phyloP scores from a whole-genome alignment of 2,797 vertebrate species.

The Channa striata region DNA sequence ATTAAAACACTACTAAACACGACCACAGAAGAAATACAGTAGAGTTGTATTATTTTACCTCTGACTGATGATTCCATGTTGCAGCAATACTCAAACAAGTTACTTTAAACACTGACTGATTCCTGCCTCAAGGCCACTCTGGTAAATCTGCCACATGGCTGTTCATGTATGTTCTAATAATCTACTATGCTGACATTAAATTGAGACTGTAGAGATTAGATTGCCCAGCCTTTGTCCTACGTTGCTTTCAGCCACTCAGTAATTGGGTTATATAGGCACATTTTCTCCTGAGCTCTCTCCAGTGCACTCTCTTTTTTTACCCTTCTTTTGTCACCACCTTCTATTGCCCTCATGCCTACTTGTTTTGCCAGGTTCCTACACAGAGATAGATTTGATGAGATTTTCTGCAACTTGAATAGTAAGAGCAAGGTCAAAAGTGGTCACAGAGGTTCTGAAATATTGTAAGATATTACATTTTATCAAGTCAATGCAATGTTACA shows the following conservation, averaged over 20 bases:
- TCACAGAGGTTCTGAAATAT: background rate
- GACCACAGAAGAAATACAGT: no score
- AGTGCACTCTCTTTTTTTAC: constrained; percentile 30
- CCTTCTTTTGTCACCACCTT: constrained; percentile 26
- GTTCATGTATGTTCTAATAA: constrained; percentile 53
- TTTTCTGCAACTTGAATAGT: background rate
- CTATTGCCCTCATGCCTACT: constrained; percentile 10
- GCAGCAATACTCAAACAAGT: constrained; percentile 5
- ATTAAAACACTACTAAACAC: constrained; percentile 13
- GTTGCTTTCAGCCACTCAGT: constrained; percentile 52
- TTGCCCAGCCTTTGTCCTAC: constrained; percentile 60
- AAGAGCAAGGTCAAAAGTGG: background rate
- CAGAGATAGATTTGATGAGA: background rate
- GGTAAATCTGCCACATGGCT: constrained; percentile 48
- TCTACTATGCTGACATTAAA: constrained; percentile 62
- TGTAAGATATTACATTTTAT: no score
- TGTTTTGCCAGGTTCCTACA: background rate
- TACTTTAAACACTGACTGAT: constrained; percentile 48
- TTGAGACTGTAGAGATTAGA: constrained; percentile 64
- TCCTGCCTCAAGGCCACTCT: constrained; percentile 36
- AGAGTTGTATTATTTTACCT: constrained; percentile 9
- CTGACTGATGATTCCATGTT: background rate
- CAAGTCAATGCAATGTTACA: no score
- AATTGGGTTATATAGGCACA: constrained; percentile 73
- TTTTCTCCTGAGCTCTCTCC: constrained; percentile 69